Percentiles rank a stretch among this genome's conserved stretches.
These are phyloP conservation scores for Capromys pilorides DNA, from an alignment of 2,797 vertebrate species.

Conservation along the genomic window DNA sequence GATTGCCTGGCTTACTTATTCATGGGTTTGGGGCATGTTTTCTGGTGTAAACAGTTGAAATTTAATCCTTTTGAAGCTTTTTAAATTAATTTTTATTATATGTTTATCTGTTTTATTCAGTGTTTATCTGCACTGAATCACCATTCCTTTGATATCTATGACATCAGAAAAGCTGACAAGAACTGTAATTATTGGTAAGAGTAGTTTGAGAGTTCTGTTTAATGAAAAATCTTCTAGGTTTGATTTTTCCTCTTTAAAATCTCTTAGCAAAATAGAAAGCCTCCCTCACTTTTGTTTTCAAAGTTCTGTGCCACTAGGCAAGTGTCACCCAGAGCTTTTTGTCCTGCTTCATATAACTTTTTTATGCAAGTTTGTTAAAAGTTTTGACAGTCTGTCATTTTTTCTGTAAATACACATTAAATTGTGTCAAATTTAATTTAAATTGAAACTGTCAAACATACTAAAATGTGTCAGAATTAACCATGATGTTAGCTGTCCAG, in stretches of 20 bases:
- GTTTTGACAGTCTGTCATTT: background rate
- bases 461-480: constrained; percentile 8
- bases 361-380: constrained; percentile 11
- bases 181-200: background rate
- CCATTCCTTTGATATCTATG: background rate
- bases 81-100: background rate
- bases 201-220: background rate
- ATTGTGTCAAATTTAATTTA: background rate
- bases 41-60: background rate
- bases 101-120: background rate
- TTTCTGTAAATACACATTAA: background rate
- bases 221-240: background rate
- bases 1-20: background rate
- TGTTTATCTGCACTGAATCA: background rate
- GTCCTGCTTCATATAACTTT: background rate
- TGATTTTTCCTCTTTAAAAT: background rate
- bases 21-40: background rate
- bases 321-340: background rate
- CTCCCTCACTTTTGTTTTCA: constrained; percentile 13
- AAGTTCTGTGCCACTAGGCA: background rate
- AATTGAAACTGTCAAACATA: background rate
- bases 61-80: background rate
- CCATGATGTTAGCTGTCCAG: constrained; percentile 17
- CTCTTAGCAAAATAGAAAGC: background rate
- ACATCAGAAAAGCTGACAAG: background rate